A percentile compares a stretch with the other conserved stretches of the same genome.
These are phyloP conservation scores for Corydoras sp. DNA, from an alignment of 2,113 vertebrate species.

Conservation along the genomic window DNA sequence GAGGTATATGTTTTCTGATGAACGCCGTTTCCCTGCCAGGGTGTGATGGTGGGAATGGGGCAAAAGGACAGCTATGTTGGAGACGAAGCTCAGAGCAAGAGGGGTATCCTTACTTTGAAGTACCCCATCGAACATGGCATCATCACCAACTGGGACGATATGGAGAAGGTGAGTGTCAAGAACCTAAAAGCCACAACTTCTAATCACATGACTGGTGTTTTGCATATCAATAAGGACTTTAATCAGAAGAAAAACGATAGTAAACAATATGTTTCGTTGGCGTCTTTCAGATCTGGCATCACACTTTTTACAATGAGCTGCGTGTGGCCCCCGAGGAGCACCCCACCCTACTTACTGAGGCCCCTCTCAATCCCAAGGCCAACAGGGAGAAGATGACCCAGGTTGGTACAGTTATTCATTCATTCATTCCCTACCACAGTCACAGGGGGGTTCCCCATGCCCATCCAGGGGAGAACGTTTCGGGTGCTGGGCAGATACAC, in stretches of 20 bases:
- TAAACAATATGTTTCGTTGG: background rate
- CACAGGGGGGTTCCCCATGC: too few species aligned
- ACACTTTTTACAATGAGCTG: conserved; percentile 98
- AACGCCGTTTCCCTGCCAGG: conserved; percentile 62
- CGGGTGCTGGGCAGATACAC: too few species aligned
- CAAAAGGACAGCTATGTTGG: conserved; percentile 98
- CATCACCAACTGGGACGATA: conserved; percentile 99
- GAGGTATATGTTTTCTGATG: conserved; percentile 2
- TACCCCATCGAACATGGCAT: conserved; percentile 98
- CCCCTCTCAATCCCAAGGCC: conserved; percentile 96
- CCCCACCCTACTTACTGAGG: conserved; percentile 93
- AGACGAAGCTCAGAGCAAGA: conserved; percentile 96
- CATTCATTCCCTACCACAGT: too few species aligned
- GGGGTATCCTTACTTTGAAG: conserved; percentile 94
- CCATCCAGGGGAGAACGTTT: too few species aligned
- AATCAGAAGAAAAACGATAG: too few species aligned
- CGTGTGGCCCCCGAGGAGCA: conserved; percentile 97
- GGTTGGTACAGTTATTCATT: conserved; percentile 48
- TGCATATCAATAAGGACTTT: too few species aligned
- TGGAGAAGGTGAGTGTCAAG: conserved; percentile 83
- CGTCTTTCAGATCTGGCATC: conserved; percentile 90
- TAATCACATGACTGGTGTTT: too few species aligned
- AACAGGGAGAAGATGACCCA: conserved; percentile 99
- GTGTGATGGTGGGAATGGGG: conserved; percentile 99
- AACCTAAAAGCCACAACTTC: background rate